phyloP scores from a whole-genome alignment of 2,113 vertebrate genomes.

The Scalopus aquaticus region DNA sequence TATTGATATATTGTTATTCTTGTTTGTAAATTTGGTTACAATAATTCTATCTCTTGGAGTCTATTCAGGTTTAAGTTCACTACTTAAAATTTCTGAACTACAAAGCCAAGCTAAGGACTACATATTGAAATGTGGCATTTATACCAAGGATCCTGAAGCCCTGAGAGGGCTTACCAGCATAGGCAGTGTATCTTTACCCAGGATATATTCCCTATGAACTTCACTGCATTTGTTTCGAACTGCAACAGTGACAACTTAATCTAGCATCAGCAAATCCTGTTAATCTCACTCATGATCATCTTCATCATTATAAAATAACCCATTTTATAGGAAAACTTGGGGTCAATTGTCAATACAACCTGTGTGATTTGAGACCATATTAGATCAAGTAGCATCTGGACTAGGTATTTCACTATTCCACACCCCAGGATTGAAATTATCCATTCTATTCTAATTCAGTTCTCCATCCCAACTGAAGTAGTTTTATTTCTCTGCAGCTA shows the following conservation, averaged over 20 bases:
- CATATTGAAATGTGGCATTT: neutral
- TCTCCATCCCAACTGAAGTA: neutral
- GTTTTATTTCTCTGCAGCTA: neutral
- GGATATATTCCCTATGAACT: neutral
- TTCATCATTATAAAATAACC: neutral
- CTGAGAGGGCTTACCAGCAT: neutral
- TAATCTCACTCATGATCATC: slow-evolving; percentile 12
- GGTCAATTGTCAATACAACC: neutral
- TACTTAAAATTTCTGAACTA: slow-evolving; percentile 29
- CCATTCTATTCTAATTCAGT: neutral
- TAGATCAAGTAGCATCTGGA: neutral
- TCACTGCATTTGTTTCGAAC: neutral
- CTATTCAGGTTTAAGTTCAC: neutral
- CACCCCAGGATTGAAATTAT: neutral
- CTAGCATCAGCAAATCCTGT: neutral
- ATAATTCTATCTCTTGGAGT: neutral
- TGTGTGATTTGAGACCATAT: neutral
- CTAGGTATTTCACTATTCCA: neutral
- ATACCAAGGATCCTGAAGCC: neutral
- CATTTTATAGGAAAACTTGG: neutral
- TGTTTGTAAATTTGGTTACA: neutral
- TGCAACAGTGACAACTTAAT: neutral
- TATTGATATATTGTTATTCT: neutral
- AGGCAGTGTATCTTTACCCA: neutral
- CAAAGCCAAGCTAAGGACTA: neutral